Conservation (phyloP, 2,113 vertebrate genomes). For the Physeter macrocephalus region DNA sequence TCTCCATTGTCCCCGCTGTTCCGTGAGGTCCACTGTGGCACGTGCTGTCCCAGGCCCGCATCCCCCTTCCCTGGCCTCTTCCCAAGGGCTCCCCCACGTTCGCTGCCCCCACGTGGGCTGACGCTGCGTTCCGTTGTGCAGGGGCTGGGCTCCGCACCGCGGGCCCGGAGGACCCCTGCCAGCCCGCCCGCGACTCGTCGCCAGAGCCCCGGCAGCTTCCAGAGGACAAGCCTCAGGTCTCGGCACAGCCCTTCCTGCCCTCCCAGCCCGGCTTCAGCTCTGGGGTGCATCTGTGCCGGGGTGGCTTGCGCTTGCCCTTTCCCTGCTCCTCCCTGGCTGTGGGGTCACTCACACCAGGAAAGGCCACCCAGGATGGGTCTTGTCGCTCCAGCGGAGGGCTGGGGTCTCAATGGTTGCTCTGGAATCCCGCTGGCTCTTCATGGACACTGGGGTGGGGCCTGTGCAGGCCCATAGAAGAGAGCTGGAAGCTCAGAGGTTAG, state of each 20-base stretch:
- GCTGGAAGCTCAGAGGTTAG: neutral
- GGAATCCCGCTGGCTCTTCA: rapidly evolving
- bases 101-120: neutral
- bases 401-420: neutral
- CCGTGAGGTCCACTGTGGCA: rapidly evolving
- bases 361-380: neutral
- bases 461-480: neutral
- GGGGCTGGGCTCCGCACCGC: constrained; percentile 71
- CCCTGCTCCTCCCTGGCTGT: rapidly evolving
- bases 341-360: neutral
- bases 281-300: neutral
- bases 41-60: neutral
- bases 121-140: constrained; percentile 51
- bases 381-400: rapidly evolving
- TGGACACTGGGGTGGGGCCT: neutral
- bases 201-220: neutral
- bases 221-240: constrained; percentile 77
- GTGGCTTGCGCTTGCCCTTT: neutral
- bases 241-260: neutral
- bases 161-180: constrained; percentile 61
- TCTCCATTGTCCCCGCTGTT: neutral
- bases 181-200: rapidly evolving
- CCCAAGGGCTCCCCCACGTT: neutral
- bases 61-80: rapidly evolving
- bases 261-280: neutral